Evolutionary conservation across 2,888 invertebrate genomes (phyloP).

Genomic region (Pherbina coryleti): DNA sequence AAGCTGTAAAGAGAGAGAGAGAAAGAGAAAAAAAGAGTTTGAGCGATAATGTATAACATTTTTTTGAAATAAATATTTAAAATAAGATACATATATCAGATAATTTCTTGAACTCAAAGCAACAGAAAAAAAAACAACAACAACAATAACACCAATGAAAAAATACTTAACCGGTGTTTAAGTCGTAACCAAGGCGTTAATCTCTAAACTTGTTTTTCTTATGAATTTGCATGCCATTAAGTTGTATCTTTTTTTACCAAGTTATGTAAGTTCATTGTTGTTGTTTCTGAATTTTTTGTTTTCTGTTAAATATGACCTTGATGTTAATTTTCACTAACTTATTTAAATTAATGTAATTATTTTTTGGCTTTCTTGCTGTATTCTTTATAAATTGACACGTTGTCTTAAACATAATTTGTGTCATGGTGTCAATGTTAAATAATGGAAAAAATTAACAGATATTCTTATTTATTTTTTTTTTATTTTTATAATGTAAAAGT

Average conservation of each 20-base stretch:
- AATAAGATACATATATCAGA: neutral
- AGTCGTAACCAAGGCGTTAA: too few species aligned
- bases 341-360: conserved; percentile 10
- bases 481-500: neutral
- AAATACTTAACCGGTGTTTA: too few species aligned
- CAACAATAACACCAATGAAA: too few species aligned
- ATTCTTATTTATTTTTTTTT: neutral
- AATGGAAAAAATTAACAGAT: neutral
- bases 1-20: conserved; percentile 65
- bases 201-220: neutral
- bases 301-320: neutral
- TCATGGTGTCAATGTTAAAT: conserved; percentile 24
- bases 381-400: neutral
- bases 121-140: neutral
- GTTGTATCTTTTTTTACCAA: neutral
- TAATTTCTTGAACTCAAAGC: neutral
- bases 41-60: neutral
- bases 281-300: neutral
- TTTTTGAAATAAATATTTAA: neutral
- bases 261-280: conserved; percentile 23
- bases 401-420: neutral
- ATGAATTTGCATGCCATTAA: neutral
- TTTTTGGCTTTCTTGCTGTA: neutral
- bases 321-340: conserved; percentile 13
- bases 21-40: conserved; percentile 35